Evolutionary conservation across 1,140 invertebrate genomes (phyloP).

Genomic region (Solen grandis): DNA sequence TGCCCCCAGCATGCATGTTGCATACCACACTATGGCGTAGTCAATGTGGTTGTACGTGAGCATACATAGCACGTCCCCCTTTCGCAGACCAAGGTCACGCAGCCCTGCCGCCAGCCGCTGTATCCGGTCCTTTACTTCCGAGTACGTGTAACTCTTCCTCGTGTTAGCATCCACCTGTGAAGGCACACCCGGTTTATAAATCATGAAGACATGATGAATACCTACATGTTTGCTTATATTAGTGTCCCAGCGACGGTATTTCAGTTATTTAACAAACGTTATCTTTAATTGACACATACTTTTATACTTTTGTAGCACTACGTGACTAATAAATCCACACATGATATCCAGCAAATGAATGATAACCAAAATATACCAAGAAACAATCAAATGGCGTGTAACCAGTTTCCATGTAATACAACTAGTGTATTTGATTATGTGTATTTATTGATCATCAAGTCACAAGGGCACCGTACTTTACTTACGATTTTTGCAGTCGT

Average conservation of each 20-base stretch:
- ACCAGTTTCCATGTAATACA: too few species aligned
- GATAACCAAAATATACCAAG: too few species aligned
- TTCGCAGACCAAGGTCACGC: not conserved
- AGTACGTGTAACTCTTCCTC: conserved; percentile 6
- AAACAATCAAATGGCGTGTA: too few species aligned
- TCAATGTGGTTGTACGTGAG: conserved; percentile 24
- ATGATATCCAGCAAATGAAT: not conserved
- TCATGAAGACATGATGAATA: too few species aligned
- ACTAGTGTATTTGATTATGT: too few species aligned
- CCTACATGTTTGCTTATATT: too few species aligned
- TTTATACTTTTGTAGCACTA: not conserved
- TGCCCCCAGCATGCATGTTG: not conserved
- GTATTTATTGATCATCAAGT: too few species aligned
- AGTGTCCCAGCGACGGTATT: too few species aligned
- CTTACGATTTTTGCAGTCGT: too few species aligned
- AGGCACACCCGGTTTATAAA: too few species aligned
- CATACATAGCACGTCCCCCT: conserved; percentile 38
- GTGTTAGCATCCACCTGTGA: conserved; percentile 25
- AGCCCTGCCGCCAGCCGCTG: conserved; percentile 11
- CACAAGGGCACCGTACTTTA: too few species aligned
- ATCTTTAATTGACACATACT: not conserved
- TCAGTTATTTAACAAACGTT: not conserved
- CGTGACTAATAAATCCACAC: not conserved
- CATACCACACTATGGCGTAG: conserved; percentile 28
- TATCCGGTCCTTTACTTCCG: conserved; percentile 7